Percentiles rank a stretch among this genome's conserved stretches.
These are phyloP conservation scores for Drosophila novamexicana DNA, from an alignment of 1,140 invertebrate genomes.

Conservation along the genomic window DNA sequence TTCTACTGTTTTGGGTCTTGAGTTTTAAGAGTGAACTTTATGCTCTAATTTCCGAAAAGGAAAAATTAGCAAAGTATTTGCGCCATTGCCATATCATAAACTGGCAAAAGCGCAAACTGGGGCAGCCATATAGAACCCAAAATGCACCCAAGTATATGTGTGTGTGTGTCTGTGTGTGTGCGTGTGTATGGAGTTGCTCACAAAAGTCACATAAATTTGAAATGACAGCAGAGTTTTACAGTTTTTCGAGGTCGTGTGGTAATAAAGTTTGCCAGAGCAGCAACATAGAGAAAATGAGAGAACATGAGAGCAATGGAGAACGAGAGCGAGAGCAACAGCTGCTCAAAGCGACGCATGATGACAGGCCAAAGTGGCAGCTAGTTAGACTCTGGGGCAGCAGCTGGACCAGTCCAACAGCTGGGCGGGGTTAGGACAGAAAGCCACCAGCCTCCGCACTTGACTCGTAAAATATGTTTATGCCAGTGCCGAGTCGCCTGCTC, in stretches of 20 bases:
- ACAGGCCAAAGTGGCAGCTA: slow-evolving; percentile 48
- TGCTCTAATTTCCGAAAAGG: slow-evolving; percentile 82
- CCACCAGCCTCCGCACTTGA: slow-evolving; percentile 15
- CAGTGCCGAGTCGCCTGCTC: slow-evolving; percentile 25
- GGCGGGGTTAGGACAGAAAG: not conserved
- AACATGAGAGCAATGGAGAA: not conserved
- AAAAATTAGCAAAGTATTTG: slow-evolving; percentile 82
- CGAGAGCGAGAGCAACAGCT: slow-evolving; percentile 33
- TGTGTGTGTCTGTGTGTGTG: slow-evolving; percentile 5
- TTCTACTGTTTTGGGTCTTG: slow-evolving; percentile 27
- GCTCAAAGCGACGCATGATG: slow-evolving; percentile 52
- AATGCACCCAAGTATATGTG: not conserved
- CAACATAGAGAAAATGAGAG: slow-evolving; percentile 1
- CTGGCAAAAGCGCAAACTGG: slow-evolving; percentile 48
- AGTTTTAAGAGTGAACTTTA: slow-evolving; percentile 78
- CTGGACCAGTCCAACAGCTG: slow-evolving; percentile 2
- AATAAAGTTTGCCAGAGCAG: slow-evolving; percentile 60
- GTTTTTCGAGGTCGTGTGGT: slow-evolving; percentile 75
- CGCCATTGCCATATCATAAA: slow-evolving; percentile 81
- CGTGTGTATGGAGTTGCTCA: slow-evolving; percentile 58
- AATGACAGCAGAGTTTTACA: slow-evolving; percentile 79
- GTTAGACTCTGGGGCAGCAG: slow-evolving; percentile 34
- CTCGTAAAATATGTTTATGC: slow-evolving; percentile 63
- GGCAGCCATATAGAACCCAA: slow-evolving; percentile 30
- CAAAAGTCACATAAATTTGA: slow-evolving; percentile 80